Evolutionary conservation across 2,888 invertebrate genomes (phyloP), one percentile per base, ranked within the genome.

Genomic region (Drosophila recens): DNA sequence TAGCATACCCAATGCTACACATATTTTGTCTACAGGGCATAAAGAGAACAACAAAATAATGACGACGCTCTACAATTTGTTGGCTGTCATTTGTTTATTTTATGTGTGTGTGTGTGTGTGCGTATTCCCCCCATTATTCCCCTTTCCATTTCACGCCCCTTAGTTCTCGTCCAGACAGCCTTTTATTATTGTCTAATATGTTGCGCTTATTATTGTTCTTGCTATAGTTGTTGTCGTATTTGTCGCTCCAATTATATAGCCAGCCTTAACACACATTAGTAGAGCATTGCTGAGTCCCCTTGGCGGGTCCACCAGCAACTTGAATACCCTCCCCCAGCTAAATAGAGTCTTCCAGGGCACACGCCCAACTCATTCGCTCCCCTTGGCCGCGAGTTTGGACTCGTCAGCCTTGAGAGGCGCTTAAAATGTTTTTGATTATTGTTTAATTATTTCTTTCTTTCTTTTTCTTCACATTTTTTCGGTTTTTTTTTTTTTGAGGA

Each of bases 371-470:
- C 57, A 56, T 63, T 42, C 56, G 38, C 54, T 38, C 56, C 62
- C 73, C 58, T 63, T 63, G 73, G 45, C 76, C 54, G 10, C 67
- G 45, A 42, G 49, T 20, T 61, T 43, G 10, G 57, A 69, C 45
- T 69, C 34, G 76, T 51, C 84, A 84, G 75, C 85, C 85, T 85
- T 85, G 85, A 79, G 79, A 73, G 84, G 82, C 77, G 85, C 85
- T 86, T 85, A 82, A 86, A 86, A 82, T 82, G 82, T 79, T 85
- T 85, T 86, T 76, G 79, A 82, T 82, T 82, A 77, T 82, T 84
- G 67, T 75, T 82, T 75, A 75, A 80, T 71, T 79, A 69, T 79
- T 75, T 49, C 64, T 68, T 23, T 61, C 51, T 20, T 33, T 57
- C 49, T 56, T 17, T 17, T 11, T n/a, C 58, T 54, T 43, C 30